Percentiles rank a stretch among this genome's conserved stretches.
Conservation (phyloP, 2,113 vertebrate species). For the Pithys albifrons region DNA sequence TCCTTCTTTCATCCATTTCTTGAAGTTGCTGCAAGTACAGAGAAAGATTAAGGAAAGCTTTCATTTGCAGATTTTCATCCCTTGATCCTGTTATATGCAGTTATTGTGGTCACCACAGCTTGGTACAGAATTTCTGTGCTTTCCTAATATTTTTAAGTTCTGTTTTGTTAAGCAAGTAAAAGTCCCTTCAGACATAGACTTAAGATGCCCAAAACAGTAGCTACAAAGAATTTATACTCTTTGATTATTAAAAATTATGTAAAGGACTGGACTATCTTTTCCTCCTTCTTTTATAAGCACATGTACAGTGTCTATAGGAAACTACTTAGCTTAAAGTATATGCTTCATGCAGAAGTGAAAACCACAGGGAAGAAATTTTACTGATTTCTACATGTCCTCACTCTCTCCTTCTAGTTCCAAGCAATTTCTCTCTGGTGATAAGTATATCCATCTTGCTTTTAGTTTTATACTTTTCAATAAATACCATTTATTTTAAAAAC, state of each 20-base stretch:
- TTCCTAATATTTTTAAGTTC: neutral
- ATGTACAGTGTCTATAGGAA: neutral
- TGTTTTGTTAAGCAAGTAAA: no score
- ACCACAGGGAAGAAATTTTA: neutral
- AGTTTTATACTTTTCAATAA: neutral
- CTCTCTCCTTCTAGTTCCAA: neutral
- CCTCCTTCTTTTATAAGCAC: neutral
- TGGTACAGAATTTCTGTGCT: neutral
- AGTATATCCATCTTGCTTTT: neutral
- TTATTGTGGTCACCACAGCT: neutral
- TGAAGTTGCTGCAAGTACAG: constrained; percentile 87
- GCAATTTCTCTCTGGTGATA: neutral
- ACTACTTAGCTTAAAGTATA: neutral
- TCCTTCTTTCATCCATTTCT: constrained; percentile 95
- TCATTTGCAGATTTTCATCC: neutral
- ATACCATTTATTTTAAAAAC: neutral
- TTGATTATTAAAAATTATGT: neutral
- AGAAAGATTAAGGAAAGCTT: neutral
- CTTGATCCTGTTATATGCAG: neutral
- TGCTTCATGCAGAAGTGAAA: neutral
- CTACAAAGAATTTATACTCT: neutral
- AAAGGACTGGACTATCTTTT: neutral
- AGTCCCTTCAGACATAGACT: neutral
- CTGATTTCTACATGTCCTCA: neutral
- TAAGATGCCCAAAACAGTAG: neutral